Base-by-base conservation (phyloP, 2,113 vertebrate species). In the Heterochromis multidens region DNA sequence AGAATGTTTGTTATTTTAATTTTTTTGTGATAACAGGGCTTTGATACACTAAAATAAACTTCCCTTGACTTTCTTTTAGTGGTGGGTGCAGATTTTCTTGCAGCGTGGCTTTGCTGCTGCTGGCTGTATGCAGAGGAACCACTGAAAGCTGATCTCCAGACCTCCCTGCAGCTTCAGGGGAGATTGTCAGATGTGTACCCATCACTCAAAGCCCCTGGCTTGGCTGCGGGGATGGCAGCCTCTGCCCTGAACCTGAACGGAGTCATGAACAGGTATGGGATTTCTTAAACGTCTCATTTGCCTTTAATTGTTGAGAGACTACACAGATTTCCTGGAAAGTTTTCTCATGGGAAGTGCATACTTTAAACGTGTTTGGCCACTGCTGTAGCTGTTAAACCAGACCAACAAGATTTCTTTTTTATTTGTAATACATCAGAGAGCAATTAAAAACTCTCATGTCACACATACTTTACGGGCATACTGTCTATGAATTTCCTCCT, bases 221-320 rank as follows among this genome's bases (percentile, higher is more conserved):
- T 46, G 93, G 95, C 95, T 83, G 88, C 2, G 88, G 94, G 95
- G 87, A 95, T 95, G 95, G 94, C 94, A 92, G 91, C 92, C 4
- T 94, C 93, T 93, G 92, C 94, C 91, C 63, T 95, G 84, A 95
- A 95, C 58, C 84, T 92, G 37, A 94, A 91, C 86, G 31, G 80
- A 91, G 91, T 94, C 89, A 95, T 95, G 94, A 95, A 91, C 90
- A 94, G 93, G 95, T 87, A 59, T 54, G 21, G 0, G 46, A 17
- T 59, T 81, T 57, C 25, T 5, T 4, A n/a, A 29, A 23, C 12
- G 56, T 43, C 80, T 40, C 67, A 21, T 62, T 40, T 23, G 17
- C 9, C 4, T 37, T 72, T 37, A 54, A 29, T 19, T 59, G 21
- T 60, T 77, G 54, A 25, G 14, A 37, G 54, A 49, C 7, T 33